These are phyloP conservation scores for Salpingus planirostris DNA, from an alignment of 2,888 invertebrate genomes.

Conservation along the genomic window DNA sequence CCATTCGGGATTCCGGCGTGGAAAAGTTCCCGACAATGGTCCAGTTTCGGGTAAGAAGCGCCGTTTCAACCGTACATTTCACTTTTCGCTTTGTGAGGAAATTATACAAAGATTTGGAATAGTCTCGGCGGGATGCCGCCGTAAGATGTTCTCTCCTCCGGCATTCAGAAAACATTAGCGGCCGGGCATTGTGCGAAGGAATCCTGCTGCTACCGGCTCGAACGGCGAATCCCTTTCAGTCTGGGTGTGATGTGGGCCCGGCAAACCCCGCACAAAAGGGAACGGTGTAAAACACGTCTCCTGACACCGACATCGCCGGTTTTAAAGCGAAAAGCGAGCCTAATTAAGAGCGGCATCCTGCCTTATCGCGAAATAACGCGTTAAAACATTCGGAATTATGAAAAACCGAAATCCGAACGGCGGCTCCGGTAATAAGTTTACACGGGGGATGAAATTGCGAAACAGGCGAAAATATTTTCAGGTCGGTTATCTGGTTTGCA, in stretches of 20 bases:
- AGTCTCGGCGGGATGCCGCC: constrained; percentile 5
- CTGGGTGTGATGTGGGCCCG: constrained; percentile 9
- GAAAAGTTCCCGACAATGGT: constrained; percentile 2
- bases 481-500: constrained; percentile 2
- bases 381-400: too few relatives aligned
- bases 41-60: constrained; percentile 1
- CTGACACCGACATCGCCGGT: constrained; percentile 6
- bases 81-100: constrained; percentile 13
- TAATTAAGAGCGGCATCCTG: too few relatives aligned
- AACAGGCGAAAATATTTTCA: not conserved
- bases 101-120: constrained; percentile 12
- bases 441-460: not conserved
- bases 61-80: constrained; percentile 8
- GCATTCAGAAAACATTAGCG: too few relatives aligned
- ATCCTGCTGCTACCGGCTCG: too few relatives aligned
- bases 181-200: too few relatives aligned
- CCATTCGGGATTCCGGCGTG: too few relatives aligned
- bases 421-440: not conserved
- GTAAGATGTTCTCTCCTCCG: constrained; percentile 5
- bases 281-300: constrained; percentile 12
- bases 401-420: too few relatives aligned
- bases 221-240: too few relatives aligned
- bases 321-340: too few relatives aligned
- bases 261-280: constrained; percentile 9
- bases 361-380: too few relatives aligned